Conservation (phyloP, 2,797 vertebrate species). For the Silurus aristotelis region DNA sequence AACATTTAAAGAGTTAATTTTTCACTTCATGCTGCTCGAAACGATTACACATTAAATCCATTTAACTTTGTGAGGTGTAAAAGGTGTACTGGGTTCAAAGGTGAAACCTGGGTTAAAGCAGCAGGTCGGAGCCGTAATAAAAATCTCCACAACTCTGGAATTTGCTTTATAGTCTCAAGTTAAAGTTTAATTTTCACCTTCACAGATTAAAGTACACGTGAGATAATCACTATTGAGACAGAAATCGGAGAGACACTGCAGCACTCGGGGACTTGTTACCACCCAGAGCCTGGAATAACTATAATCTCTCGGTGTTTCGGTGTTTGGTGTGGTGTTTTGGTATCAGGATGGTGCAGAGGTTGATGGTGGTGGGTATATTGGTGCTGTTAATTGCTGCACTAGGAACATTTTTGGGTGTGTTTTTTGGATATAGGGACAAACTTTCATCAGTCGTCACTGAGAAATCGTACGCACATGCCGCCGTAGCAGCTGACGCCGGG, state of each 20-base stretch:
- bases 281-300: background rate
- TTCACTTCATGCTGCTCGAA: background rate
- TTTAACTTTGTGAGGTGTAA: background rate
- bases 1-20: background rate
- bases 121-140: background rate
- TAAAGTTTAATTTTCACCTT: conserved; percentile 18
- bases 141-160: background rate
- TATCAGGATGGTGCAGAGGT: conserved; percentile 65
- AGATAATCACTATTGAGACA: background rate
- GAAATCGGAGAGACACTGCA: background rate
- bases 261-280: background rate
- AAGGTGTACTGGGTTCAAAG: conserved; percentile 2
- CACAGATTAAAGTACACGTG: background rate
- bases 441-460: rapidly evolving
- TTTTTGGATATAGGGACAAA: conserved; percentile 67
- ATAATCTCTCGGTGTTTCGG: too few species aligned
- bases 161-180: background rate
- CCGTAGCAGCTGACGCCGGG: conserved; percentile 86
- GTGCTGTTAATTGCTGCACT: conserved; percentile 65
- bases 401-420: conserved; percentile 74
- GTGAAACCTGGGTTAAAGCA: background rate
- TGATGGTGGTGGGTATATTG: conserved; percentile 55
- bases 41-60: background rate
- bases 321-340: background rate
- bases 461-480: conserved; percentile 72